Evolutionary conservation across 2,888 invertebrate genomes (phyloP).

Genomic region (Phyto melanocephala): DNA sequence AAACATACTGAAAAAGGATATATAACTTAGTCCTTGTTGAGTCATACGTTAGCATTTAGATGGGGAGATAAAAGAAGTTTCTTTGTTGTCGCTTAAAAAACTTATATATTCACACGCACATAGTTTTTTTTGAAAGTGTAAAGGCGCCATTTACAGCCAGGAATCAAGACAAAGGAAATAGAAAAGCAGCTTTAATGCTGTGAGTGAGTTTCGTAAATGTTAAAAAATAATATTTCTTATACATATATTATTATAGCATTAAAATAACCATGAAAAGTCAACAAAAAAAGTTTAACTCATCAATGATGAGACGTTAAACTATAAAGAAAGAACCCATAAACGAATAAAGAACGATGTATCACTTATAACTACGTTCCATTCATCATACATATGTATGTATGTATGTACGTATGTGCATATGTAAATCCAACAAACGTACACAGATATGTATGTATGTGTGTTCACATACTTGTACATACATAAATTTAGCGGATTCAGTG

Average conservation of each 20-base stretch:
- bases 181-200: conserved; percentile 14
- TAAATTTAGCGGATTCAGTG: background rate
- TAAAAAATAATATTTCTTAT: background rate
- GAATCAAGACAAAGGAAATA: conserved; percentile 20
- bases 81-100: conserved; percentile 39
- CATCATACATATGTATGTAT: background rate
- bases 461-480: no score
- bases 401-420: no score
- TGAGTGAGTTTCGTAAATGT: conserved; percentile 1
- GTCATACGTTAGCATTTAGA: background rate
- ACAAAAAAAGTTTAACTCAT: background rate
- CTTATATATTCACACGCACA: background rate
- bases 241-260: conserved; percentile 16
- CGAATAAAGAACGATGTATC: background rate
- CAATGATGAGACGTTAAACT: conserved; percentile 5
- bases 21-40: background rate
- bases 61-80: conserved; percentile 16
- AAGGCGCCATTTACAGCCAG: conserved; percentile 23
- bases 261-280: conserved; percentile 1
- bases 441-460: no score
- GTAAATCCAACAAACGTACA: no score
- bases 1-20: background rate
- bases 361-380: conserved; percentile 21
- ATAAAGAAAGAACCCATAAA: conserved; percentile 19
- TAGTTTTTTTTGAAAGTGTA: background rate